phyloP scores from a whole-genome alignment of 2,888 invertebrate species.

The Ennomos fuscantarius region DNA sequence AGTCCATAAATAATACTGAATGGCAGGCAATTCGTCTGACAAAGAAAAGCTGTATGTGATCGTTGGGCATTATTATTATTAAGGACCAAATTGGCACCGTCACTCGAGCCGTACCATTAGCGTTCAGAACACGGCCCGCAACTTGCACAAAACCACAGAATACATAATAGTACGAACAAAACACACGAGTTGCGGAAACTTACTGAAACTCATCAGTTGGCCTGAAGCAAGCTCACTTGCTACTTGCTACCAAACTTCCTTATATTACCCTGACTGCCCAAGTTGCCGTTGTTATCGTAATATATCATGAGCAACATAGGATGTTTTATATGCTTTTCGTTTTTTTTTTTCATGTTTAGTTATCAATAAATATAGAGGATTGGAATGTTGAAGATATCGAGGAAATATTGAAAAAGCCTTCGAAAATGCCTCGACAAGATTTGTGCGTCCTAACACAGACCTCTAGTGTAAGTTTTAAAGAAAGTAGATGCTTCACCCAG shows the following conservation, averaged over 20 bases:
- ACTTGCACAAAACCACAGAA: slow-evolving; percentile 45
- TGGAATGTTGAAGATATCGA: no score
- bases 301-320: slow-evolving; percentile 38
- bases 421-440: no score
- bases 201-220: slow-evolving; percentile 77
- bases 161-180: slow-evolving; percentile 27
- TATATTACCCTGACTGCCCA: slow-evolving; percentile 55
- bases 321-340: neutral
- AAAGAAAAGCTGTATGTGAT: no score
- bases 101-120: slow-evolving; percentile 53
- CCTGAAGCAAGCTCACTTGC: slow-evolving; percentile 65
- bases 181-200: slow-evolving; percentile 65
- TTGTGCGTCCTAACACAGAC: no score
- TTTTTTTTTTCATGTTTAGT: neutral
- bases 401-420: no score
- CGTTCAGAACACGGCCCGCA: slow-evolving; percentile 59
- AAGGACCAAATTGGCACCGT: slow-evolving; percentile 34
- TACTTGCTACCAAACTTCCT: slow-evolving; percentile 63
- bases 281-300: slow-evolving; percentile 52
- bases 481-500: no score
- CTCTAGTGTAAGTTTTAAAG: no score
- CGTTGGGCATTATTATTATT: no score
- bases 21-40: no score
- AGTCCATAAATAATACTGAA: no score
- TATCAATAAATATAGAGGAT: neutral